These are phyloP conservation scores for Hyaena hyaena DNA, from an alignment of 2,113 vertebrate genomes.

Conservation along the genomic window DNA sequence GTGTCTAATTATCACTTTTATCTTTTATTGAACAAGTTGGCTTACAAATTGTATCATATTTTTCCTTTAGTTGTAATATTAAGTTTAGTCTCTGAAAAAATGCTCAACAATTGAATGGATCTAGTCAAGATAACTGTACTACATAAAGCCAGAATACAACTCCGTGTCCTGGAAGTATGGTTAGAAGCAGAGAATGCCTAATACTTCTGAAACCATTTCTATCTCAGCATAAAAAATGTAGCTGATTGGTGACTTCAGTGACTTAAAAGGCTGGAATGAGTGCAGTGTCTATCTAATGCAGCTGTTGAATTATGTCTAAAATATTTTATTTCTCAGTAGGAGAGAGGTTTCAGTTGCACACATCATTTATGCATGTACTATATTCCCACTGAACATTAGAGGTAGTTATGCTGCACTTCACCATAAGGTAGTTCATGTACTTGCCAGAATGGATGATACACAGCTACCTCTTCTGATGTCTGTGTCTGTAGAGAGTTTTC, in stretches of 20 bases:
- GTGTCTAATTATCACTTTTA: not conserved
- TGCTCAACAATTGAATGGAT: not conserved
- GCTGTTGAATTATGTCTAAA: conserved; percentile 27
- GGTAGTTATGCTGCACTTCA: not conserved
- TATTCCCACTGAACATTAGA: conserved; percentile 18
- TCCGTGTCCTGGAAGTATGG: not conserved
- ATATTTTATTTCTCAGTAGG: not conserved
- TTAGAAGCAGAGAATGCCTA: not conserved
- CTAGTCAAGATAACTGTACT: not conserved
- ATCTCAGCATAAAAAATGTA: not conserved
- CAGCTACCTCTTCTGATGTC: conserved; percentile 13
- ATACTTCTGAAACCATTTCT: not conserved
- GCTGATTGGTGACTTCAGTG: not conserved
- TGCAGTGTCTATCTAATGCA: not conserved
- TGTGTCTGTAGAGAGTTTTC: conserved; percentile 22
- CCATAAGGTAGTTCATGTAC: not conserved
- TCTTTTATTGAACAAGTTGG: not conserved
- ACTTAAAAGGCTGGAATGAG: not conserved
- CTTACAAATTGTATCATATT: not conserved
- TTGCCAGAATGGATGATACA: conserved; percentile 24
- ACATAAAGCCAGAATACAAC: not conserved
- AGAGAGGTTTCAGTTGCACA: not conserved
- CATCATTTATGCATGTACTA: not conserved
- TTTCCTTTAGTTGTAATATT: not conserved
- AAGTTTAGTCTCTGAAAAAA: not conserved